Evolutionary conservation across 2,888 invertebrate genomes (phyloP).

Genomic region (Danaus chrysippus): DNA sequence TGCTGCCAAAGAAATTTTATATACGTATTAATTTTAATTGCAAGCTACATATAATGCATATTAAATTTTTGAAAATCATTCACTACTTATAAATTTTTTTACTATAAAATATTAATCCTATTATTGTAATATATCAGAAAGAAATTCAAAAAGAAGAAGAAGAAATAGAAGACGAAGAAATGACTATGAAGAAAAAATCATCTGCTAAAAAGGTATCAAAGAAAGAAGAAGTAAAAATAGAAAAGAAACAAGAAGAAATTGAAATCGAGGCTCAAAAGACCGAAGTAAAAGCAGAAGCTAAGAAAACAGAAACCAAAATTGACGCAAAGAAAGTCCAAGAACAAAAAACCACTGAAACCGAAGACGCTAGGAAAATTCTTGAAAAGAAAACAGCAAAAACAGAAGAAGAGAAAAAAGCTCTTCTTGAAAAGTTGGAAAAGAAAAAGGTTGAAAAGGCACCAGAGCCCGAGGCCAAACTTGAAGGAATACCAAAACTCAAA

Average conservation of each 20-base stretch:
- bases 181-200: slow-evolving; percentile 49
- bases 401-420: slow-evolving; percentile 72
- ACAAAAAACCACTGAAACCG: slow-evolving; percentile 63
- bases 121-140: not conserved
- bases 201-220: slow-evolving; percentile 50
- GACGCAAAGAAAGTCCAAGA: slow-evolving; percentile 58
- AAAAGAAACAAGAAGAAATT: slow-evolving; percentile 62
- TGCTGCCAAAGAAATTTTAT: too few species aligned
- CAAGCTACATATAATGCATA: too few species aligned
- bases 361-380: slow-evolving; percentile 69
- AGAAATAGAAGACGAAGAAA: slow-evolving; percentile 29
- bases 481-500: slow-evolving; percentile 81
- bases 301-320: slow-evolving; percentile 48
- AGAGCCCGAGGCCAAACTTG: slow-evolving; percentile 78
- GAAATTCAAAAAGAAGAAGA: slow-evolving; percentile 24
- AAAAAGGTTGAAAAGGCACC: slow-evolving; percentile 71
- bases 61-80: too few species aligned
- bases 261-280: slow-evolving; percentile 47
- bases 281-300: slow-evolving; percentile 50
- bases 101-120: not conserved
- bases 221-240: slow-evolving; percentile 53
- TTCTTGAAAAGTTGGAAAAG: slow-evolving; percentile 74
- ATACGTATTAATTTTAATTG: too few species aligned
- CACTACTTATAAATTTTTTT: not conserved
- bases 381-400: slow-evolving; percentile 73